These are phyloP conservation scores for Neodiprion pinetum DNA, from an alignment of 1,140 invertebrate species.

Conservation along the genomic window DNA sequence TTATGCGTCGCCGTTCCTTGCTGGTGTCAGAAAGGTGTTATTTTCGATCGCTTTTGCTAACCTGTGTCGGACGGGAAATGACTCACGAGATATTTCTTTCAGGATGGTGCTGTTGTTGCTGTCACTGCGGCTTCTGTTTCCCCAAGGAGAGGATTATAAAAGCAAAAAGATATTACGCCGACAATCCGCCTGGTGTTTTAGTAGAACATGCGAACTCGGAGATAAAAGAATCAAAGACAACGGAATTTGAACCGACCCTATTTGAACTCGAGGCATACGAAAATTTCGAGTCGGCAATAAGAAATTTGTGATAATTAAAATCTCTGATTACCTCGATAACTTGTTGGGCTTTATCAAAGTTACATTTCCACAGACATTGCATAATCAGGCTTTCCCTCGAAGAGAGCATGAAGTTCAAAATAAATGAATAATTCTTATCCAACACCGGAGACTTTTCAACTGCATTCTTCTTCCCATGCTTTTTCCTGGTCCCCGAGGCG, in stretches of 20 bases:
- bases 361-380: conserved; percentile 49
- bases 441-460: conserved; percentile 23
- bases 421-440: conserved; percentile 27
- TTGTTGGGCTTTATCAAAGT: conserved; percentile 45
- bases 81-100: background rate
- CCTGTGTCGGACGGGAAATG: background rate
- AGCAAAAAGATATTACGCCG: conserved; percentile 43
- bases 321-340: conserved; percentile 45
- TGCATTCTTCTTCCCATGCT: conserved; percentile 29
- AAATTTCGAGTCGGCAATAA: conserved; percentile 41
- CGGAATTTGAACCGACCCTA: conserved; percentile 42
- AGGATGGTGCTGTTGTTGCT: conserved; percentile 57
- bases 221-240: conserved; percentile 18
- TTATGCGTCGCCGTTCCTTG: conserved; percentile 44
- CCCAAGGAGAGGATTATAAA: conserved; percentile 39
- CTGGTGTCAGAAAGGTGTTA: conserved; percentile 51
- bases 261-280: conserved; percentile 43
- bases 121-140: conserved; percentile 46
- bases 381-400: conserved; percentile 47
- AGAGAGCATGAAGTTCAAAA: conserved; percentile 50
- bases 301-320: conserved; percentile 38
- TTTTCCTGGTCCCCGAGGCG: conserved; percentile 31
- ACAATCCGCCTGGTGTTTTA: conserved; percentile 46
- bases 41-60: background rate
- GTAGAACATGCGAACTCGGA: conserved; percentile 13